Conservation (phyloP, 2,797 vertebrate species). For the Anableps anableps region DNA sequence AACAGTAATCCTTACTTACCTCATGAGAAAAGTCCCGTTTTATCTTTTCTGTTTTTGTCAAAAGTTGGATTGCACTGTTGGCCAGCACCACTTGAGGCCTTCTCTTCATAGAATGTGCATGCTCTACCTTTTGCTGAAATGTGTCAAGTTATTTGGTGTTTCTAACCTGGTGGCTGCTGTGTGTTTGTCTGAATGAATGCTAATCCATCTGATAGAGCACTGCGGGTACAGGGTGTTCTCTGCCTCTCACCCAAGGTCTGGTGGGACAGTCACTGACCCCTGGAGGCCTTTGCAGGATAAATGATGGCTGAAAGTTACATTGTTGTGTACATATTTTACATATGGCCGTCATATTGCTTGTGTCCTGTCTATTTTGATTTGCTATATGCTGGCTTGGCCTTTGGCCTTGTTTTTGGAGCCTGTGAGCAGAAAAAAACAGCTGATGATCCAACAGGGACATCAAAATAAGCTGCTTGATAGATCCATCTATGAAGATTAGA, state of each 20-base stretch:
- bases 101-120: not conserved
- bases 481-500: not conserved
- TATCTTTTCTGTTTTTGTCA: not conserved
- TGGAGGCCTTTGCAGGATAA: not conserved
- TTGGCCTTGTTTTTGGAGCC: not conserved
- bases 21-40: not conserved
- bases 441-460: not conserved
- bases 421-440: not conserved
- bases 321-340: not conserved
- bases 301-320: not conserved
- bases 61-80: no score
- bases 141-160: not conserved
- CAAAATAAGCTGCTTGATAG: not conserved
- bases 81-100: not conserved
- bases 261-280: not conserved
- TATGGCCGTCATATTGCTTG: not conserved
- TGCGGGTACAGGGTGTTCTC: not conserved
- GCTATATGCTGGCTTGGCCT: not conserved
- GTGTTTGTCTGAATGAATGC: not conserved
- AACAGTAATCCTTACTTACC: not conserved
- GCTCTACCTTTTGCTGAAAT: not conserved
- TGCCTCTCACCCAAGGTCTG: not conserved
- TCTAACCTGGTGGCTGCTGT: not conserved
- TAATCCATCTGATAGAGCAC: not conserved
- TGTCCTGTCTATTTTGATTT: not conserved